These are phyloP conservation scores for Discoglossus pictus DNA, from an alignment of 2,797 vertebrate genomes.

Conservation along the genomic window DNA sequence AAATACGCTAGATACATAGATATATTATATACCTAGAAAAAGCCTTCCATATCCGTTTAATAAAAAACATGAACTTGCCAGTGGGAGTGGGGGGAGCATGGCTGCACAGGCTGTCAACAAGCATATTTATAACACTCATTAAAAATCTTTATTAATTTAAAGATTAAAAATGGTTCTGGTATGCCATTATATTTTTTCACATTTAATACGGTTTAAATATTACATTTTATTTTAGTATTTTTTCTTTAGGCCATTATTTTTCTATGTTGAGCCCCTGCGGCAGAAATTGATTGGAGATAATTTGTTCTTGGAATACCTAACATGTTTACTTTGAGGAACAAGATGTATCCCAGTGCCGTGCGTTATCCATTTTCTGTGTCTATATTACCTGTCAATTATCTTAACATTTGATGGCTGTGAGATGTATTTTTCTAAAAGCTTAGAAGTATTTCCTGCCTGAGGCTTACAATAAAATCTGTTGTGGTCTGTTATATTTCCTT, in stretches of 20 bases:
- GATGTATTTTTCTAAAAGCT: slow-evolving; percentile 30
- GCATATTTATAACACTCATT: no score
- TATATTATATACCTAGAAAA: no score
- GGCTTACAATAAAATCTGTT: slow-evolving; percentile 1
- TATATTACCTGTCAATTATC: slow-evolving; percentile 16
- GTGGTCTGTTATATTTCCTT: neutral
- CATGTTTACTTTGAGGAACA: slow-evolving; percentile 39
- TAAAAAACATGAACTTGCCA: no score
- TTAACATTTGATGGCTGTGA: neutral
- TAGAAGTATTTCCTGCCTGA: slow-evolving; percentile 27
- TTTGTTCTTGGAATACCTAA: slow-evolving; percentile 27
- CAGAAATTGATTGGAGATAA: slow-evolving; percentile 13
- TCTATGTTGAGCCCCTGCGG: slow-evolving; percentile 14
- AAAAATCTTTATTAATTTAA: no score
- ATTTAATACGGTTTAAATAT: no score
- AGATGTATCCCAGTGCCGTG: slow-evolving; percentile 16
- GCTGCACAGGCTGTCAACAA: no score
- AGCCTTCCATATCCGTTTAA: no score
- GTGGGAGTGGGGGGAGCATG: no score
- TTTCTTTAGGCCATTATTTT: neutral
- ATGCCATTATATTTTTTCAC: no score
- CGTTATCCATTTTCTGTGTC: slow-evolving; percentile 8
- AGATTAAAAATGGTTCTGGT: no score
- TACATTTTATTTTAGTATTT: no score
- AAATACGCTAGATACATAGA: no score